These are phyloP conservation scores for Trogon surrucura DNA, from an alignment of 2,113 vertebrate genomes.

Conservation along the genomic window DNA sequence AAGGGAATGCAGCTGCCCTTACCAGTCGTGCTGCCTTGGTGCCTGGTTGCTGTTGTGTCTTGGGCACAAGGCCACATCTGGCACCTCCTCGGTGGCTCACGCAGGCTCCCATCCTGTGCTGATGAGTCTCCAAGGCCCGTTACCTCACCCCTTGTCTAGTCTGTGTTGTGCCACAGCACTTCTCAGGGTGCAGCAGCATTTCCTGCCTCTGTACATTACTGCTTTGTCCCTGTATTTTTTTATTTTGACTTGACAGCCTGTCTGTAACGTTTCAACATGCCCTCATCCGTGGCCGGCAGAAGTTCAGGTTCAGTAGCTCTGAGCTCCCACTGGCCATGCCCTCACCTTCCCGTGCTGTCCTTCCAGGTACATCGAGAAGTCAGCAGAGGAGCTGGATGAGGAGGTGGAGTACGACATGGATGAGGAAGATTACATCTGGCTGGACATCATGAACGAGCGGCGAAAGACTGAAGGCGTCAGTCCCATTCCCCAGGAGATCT, in stretches of 20 bases:
- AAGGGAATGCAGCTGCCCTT: rapidly evolving
- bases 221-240: background rate
- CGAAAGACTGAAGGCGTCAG: constrained; percentile 91
- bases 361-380: constrained; percentile 97
- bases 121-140: background rate
- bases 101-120: background rate
- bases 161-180: rapidly evolving
- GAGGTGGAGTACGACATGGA: constrained; percentile 99
- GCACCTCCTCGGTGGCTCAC: background rate
- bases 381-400: constrained; percentile 95
- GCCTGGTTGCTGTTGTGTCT: background rate
- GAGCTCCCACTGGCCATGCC: background rate
- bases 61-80: background rate
- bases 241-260: background rate
- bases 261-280: background rate
- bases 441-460: constrained; percentile 98
- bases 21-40: rapidly evolving
- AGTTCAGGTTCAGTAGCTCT: background rate
- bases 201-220: rapidly evolving
- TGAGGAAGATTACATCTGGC: constrained; percentile 98
- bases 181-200: background rate
- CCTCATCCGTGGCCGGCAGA: background rate
- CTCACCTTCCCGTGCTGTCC: background rate
- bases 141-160: background rate
- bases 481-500: constrained; percentile 95